Percentiles rank a stretch among this genome's conserved stretches.
Conservation (phyloP, 2,113 vertebrate genomes). For the Rostratula benghalensis region DNA sequence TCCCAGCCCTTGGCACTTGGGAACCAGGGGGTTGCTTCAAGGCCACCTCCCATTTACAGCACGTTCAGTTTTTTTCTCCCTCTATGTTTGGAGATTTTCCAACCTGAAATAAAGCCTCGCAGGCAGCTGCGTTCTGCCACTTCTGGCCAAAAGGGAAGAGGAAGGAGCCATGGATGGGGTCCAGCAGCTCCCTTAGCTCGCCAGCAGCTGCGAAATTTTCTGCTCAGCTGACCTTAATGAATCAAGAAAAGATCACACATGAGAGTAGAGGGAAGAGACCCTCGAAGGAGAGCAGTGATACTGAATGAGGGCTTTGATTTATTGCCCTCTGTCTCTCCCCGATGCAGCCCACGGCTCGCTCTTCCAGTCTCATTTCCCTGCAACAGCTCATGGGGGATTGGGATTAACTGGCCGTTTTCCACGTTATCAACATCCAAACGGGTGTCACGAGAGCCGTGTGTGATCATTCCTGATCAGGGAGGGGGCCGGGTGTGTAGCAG, state of each 20-base stretch:
- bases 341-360: rapidly evolving
- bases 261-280: not conserved
- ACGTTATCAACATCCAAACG: not conserved
- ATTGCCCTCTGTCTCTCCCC: not conserved
- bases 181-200: not conserved
- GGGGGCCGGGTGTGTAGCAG: rapidly evolving
- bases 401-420: not conserved
- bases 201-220: slow-evolving; percentile 4
- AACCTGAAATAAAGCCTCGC: not conserved
- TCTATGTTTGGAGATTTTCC: not conserved
- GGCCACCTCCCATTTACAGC: not conserved
- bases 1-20: not conserved
- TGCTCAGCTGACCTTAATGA: not conserved
- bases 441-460: not conserved
- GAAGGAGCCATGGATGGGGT: not conserved
- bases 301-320: not conserved
- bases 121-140: slow-evolving; percentile 29
- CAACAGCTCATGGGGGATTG: not conserved
- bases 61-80: rapidly evolving
- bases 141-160: not conserved
- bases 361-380: not conserved
- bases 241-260: not conserved
- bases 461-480: not conserved
- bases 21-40: not conserved
- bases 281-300: not conserved